Base-by-base conservation (phyloP, 2,797 vertebrate species). In the Sus cebifrons region DNA sequence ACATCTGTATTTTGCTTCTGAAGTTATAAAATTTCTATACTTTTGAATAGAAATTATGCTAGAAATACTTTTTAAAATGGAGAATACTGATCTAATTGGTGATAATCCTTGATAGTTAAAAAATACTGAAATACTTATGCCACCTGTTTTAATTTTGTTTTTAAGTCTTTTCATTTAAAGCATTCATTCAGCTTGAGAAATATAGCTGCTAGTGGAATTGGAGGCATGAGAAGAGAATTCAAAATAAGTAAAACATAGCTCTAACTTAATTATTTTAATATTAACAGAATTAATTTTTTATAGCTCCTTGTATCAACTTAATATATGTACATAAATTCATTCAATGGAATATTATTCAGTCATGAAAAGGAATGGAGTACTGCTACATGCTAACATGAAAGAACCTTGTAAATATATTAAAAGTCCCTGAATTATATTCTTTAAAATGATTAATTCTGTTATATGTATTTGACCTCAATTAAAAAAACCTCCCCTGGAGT, bases 161-260 rank as follows among this genome's bases (percentile, higher is more conserved):
- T 95, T 93, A 92, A 96, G 54, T 81, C n/a, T 82, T 88, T 88
- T 97, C 54, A 91, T 94, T 97, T 85, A 88, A 95, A 96, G 18
- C 83, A 97, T 86, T 96, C 56, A 82, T 95, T 96, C 56, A 94
- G 27, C 32, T 20, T 95, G 32, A 54, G 36, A 92, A 95, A 9
- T 71, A 56, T 49, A 85, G 49, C 92, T 86, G 29, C 44, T 91
- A 86, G 79, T 96, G 40, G n/a, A 14, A 68, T 95, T 89, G 17
- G 56, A 93, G 62, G 85, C 15, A 71, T 82, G 73, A 40, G 58
- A 91, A 92, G 65, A 73, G 25, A n/a, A 83, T 94, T 96, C 58
- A 96, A 85, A 95, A 92, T 95, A 91, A 88, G 60, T 78, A 70
- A 96, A 86, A 77, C 40, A 40, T 75, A 93, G n/a, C 29, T 94